phyloP scores from a whole-genome alignment of 2,113 vertebrate species.

The Lepidothrix coronata region DNA sequence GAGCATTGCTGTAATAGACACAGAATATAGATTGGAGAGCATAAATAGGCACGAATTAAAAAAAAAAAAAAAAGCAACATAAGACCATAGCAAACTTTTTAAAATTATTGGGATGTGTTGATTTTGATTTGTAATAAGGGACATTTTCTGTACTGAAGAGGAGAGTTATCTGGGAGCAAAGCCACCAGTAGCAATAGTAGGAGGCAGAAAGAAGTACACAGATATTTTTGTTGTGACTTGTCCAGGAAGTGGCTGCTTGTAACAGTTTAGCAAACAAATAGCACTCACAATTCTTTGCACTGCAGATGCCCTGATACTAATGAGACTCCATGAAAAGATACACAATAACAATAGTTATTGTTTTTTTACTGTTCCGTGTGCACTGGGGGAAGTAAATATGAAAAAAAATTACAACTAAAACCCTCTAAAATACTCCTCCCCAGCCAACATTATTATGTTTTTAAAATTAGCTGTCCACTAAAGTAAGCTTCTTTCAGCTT shows the following conservation, averaged over 20 bases:
- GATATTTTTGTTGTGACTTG: constrained; percentile 30
- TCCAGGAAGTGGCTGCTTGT: background rate
- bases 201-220: background rate
- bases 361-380: background rate
- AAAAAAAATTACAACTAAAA: background rate
- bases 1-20: background rate
- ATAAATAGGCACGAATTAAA: background rate
- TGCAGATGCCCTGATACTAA: background rate
- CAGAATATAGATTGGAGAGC: background rate
- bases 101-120: background rate
- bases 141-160: background rate
- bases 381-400: background rate
- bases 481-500: background rate
- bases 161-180: constrained; percentile 11
- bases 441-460: background rate
- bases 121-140: background rate
- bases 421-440: background rate
- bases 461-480: background rate
- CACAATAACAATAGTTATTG: background rate
- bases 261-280: constrained; percentile 2
- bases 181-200: background rate
- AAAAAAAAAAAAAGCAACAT: background rate
- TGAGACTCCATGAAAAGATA: background rate
- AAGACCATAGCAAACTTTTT: background rate
- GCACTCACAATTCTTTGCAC: background rate